These are phyloP conservation scores for Circus cinereus DNA, from an alignment of 2,797 vertebrate species.

Conservation along the genomic window DNA sequence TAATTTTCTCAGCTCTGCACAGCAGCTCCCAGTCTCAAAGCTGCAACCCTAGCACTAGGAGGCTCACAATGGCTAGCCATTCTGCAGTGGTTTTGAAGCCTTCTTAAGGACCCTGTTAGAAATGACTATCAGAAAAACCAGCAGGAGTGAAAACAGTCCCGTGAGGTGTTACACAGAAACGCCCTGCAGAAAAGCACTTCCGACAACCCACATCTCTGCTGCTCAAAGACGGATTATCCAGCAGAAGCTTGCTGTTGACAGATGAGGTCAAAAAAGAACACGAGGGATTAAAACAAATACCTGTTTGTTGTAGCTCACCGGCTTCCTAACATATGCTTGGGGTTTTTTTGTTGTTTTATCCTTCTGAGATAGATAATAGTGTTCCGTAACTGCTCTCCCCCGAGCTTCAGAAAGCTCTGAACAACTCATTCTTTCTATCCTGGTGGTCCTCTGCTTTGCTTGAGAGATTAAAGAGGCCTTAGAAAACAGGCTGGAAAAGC, in stretches of 20 bases:
- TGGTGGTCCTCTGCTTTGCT: not conserved
- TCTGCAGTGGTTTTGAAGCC: not conserved
- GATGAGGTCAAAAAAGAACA: not conserved
- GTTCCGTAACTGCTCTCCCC: not conserved
- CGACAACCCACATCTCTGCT: not conserved
- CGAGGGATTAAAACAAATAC: not conserved
- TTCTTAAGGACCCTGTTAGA: not conserved
- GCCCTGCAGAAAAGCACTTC: not conserved
- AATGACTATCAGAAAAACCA: not conserved
- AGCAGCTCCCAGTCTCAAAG: not conserved
- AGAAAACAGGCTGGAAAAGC: not conserved
- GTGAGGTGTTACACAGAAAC: not conserved
- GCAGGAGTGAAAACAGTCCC: not conserved
- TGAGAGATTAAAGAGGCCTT: not conserved
- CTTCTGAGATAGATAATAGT: not conserved
- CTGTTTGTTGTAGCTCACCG: not conserved
- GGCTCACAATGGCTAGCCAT: not conserved
- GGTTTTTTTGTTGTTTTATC: not conserved
- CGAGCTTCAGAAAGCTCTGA: not conserved
- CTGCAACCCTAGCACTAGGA: fast-evolving
- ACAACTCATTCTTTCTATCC: not conserved
- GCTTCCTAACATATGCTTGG: not conserved
- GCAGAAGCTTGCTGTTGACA: not conserved
- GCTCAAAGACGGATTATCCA: not conserved
- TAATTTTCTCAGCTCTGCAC: not conserved